Evolutionary conservation across 2,113 vertebrate genomes (phyloP), one percentile per base, ranked within the genome.

Genomic region (Jaculus jaculus): DNA sequence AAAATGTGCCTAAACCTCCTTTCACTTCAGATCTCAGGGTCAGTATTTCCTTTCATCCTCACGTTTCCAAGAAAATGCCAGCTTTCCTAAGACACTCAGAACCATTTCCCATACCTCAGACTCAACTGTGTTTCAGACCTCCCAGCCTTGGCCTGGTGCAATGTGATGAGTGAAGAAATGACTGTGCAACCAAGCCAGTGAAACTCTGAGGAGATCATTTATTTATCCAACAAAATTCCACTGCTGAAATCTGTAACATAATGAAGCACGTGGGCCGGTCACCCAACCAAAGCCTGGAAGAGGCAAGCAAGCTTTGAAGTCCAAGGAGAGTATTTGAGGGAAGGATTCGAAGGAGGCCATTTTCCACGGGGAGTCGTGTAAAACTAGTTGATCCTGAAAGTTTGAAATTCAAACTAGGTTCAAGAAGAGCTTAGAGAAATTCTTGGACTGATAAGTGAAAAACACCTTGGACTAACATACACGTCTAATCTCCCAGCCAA

Each of bases 31-130:
- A 92, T 92, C 37, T 54, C 61, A 84, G 63, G 87, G 34, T 32
- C 63, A 78, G 8, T 73, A 60, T 71, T 94, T 87, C 85, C 60
- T 87, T 96, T 92, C 58, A 83, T 26, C 26, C 34, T 92, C 65
- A 30, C 75, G 58, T 24, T 81, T 95, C 69, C 47, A 75, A 77
- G 34, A 73, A 95, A 94, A 92, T 79, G 54, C 32, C 20, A 71
- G 5, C 21, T 80, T 91, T 81, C 72, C 10, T 81, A 80, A 83
- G 73, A 89, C 71, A 77, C 71, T 37, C 39, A 30, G 34, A 30
- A 71, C 65, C 72, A 5, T 84, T 89, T 93, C 63, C 26, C 51
- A 42, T 63, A 47, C 26, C 21, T 2, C 23, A 47, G 17, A n/a
- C 4, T n/a, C 23, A 12, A 17, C 30, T 72, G 17, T 60, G n/a